Evolutionary conservation across 2,888 invertebrate species (phyloP).

Genomic region (Oasisia sp.): DNA sequence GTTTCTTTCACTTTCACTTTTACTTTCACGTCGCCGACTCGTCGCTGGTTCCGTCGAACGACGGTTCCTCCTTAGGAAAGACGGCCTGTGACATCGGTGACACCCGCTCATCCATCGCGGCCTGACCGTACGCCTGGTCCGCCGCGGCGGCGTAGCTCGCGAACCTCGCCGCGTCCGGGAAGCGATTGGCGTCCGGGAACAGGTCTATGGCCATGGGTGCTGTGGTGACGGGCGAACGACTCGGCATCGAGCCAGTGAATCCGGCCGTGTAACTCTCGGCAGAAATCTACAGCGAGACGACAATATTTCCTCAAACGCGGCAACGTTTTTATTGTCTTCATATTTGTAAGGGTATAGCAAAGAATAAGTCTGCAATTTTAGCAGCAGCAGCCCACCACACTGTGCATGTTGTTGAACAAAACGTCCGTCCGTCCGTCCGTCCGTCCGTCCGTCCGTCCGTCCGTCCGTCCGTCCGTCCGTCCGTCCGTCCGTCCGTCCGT

Average conservation of each 20-base stretch:
- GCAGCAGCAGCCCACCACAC: no score
- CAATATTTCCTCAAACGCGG: no score
- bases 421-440: no score
- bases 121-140: not conserved
- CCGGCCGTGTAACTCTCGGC: constrained; percentile 32
- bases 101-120: not conserved
- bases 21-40: not conserved
- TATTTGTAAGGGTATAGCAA: no score
- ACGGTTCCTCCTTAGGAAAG: not conserved
- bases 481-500: no score
- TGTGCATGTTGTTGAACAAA: no score
- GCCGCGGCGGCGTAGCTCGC: not conserved
- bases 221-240: not conserved
- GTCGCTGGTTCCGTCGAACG: not conserved
- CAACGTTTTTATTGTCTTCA: no score
- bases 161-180: not conserved
- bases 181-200: not conserved
- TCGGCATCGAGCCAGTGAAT: constrained; percentile 22
- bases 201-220: not conserved
- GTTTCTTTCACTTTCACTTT: no score
- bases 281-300: not conserved
- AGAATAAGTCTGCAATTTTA: no score
- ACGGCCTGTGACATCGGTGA: not conserved
- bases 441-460: no score
- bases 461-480: no score